A percentile compares a stretch with the other conserved stretches of the same genome.
phyloP scores from a whole-genome alignment of 2,113 vertebrate genomes.

The Pao palembangensis region DNA sequence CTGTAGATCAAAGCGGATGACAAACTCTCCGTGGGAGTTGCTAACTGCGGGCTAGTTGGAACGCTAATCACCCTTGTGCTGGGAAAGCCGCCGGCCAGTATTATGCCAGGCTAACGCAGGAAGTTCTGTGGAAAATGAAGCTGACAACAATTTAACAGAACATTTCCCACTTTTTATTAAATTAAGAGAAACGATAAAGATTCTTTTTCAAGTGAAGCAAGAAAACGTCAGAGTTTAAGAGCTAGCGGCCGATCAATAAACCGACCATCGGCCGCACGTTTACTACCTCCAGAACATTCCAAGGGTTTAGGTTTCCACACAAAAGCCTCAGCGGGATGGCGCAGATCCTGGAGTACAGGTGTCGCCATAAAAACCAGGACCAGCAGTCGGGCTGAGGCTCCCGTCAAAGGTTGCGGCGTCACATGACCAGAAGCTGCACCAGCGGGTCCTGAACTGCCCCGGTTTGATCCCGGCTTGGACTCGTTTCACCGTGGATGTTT shows the following conservation, averaged over 20 bases:
- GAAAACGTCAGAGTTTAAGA: slow-evolving; percentile 32
- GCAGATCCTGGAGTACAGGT: slow-evolving; percentile 46
- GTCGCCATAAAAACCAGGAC: slow-evolving; percentile 39
- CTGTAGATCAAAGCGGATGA: too few species aligned
- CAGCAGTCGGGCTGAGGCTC: slow-evolving; percentile 25
- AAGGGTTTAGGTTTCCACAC: slow-evolving; percentile 59
- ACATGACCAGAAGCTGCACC: slow-evolving; percentile 2
- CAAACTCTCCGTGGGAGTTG: too few species aligned
- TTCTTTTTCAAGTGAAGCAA: too few species aligned
- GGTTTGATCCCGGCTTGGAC: neutral
- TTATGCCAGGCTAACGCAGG: too few species aligned
- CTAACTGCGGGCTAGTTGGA: too few species aligned
- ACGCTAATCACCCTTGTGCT: too few species aligned
- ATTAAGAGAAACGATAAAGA: too few species aligned
- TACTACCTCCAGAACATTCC: slow-evolving; percentile 61
- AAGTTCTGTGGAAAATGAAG: too few species aligned
- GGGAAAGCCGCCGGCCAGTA: too few species aligned
- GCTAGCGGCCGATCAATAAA: slow-evolving; percentile 58
- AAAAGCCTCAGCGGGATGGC: slow-evolving; percentile 12
- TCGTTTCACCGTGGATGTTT: too few species aligned
- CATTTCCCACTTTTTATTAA: too few species aligned
- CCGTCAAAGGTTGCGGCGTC: neutral
- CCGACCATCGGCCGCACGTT: slow-evolving; percentile 46
- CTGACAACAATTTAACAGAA: too few species aligned
- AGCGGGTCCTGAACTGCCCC: slow-evolving; percentile 2